Evolutionary conservation across 2,888 invertebrate genomes (phyloP), one percentile per base, ranked within the genome.

Genomic region (Cephonodes hylas): DNA sequence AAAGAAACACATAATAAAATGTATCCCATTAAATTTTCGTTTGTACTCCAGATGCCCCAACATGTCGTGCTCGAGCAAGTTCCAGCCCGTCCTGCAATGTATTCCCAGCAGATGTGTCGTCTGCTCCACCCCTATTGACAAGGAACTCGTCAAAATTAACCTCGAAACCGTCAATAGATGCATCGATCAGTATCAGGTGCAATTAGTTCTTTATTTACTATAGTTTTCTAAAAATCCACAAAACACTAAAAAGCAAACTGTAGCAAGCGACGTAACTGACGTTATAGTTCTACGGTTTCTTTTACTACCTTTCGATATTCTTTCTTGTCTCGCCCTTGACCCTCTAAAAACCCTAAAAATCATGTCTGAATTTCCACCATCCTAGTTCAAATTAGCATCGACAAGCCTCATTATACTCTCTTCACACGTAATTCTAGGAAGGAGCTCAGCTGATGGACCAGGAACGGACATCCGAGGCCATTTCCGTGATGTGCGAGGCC

Each of bases 391-490:
- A 7, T 34, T 34, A 34, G n/a, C n/a, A n/a, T n/a, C n/a, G n/a
- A n/a, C n/a, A n/a, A n/a, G n/a, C n/a, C n/a, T n/a, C n/a, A n/a
- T n/a, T n/a, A n/a, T 38, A 38, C n/a, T 13, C 4, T 13, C 3
- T 38, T 38, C n/a, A 20, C 22, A 13, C 8, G 31, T 13, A 13
- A 60, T 65, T 67, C 6, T 65, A 92, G 92, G 76, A 82, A 65
- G 90, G 85, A 20, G 88, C 91, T 0, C 79, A 79, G 27, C 74
- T 84, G 0, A 93, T 95, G 90, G 93, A 95, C 18, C 83, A 88
- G 0, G 93, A 94, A 67, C 83, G 93, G 10, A 79, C 90, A 0
- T 77, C 82, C 13, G 92, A 94, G 63, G 96, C 96, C 0, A 93
- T 93, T 13, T 75, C 83, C 2, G 76, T 89, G 0, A 88, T 96